Evolutionary conservation across 2,797 vertebrate species (phyloP).

Genomic region (Oreochromis mossambicus): DNA sequence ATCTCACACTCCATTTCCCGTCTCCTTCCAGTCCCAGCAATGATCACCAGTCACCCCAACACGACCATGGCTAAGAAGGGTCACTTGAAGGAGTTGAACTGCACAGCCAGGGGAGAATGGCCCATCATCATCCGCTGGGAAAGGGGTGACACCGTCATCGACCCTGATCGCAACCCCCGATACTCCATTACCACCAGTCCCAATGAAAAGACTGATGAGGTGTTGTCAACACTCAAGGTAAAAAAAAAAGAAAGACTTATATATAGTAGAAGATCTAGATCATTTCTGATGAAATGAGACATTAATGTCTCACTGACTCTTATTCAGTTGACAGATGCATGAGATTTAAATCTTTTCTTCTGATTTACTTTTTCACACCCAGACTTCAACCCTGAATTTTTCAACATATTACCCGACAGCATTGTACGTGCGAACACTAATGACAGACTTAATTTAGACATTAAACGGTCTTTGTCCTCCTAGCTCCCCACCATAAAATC

Average conservation of each 20-base stretch:
- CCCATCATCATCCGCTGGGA: slow-evolving; percentile 99
- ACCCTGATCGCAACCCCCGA: slow-evolving; percentile 92
- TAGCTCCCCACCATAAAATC: not conserved
- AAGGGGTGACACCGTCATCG: slow-evolving; percentile 95
- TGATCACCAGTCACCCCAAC: slow-evolving; percentile 98
- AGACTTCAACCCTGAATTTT: not conserved
- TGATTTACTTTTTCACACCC: not conserved
- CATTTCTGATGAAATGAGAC: slow-evolving; percentile 20
- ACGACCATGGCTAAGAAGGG: slow-evolving; percentile 98
- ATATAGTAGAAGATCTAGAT: not conserved
- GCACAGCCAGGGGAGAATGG: slow-evolving; percentile 92
- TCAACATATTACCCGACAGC: not conserved
- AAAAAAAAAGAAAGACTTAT: slow-evolving; percentile 43
- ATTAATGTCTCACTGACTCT: not conserved
- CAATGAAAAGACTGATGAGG: slow-evolving; percentile 94
- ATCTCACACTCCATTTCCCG: slow-evolving; percentile 26
- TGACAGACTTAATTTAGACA: not conserved
- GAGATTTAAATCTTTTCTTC: not conserved
- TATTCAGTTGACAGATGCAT: not conserved
- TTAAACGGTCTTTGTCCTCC: not conserved
- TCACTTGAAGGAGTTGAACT: slow-evolving; percentile 95
- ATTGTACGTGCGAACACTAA: not conserved
- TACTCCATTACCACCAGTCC: slow-evolving; percentile 93
- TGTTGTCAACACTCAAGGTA: slow-evolving; percentile 95
- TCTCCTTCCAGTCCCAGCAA: slow-evolving; percentile 83